phyloP scores from a whole-genome alignment of 2,797 vertebrate genomes.

The Discoglossus pictus region DNA sequence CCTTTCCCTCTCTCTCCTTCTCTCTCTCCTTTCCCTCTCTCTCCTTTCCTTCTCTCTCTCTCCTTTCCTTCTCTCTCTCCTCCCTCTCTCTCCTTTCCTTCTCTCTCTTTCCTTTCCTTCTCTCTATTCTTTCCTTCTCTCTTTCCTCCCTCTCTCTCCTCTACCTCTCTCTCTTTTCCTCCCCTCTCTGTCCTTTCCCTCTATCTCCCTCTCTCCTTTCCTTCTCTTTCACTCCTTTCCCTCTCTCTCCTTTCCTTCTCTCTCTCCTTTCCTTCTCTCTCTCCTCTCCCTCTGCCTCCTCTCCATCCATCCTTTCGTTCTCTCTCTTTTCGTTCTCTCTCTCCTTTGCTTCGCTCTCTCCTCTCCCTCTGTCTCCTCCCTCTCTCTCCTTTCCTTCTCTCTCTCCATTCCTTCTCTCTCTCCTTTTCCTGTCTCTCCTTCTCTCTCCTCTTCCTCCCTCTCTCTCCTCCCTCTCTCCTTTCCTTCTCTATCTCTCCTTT shows the following conservation, averaged over 20 bases:
- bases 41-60: background rate
- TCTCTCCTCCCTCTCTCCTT: too few relatives aligned
- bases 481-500: too few relatives aligned
- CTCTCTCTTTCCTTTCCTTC: background rate
- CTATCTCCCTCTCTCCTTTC: too few relatives aligned
- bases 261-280: background rate
- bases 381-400: too few relatives aligned
- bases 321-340: too few relatives aligned
- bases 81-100: background rate
- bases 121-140: background rate
- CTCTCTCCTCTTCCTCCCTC: background rate
- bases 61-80: background rate
- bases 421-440: too few relatives aligned
- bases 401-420: too few relatives aligned
- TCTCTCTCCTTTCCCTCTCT: background rate
- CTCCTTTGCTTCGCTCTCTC: background rate
- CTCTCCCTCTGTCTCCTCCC: too few relatives aligned
- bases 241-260: background rate
- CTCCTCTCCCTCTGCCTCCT: background rate
- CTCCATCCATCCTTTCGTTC: too few relatives aligned
- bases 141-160: too few relatives aligned
- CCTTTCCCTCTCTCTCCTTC: background rate
- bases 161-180: too few relatives aligned
- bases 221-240: background rate
- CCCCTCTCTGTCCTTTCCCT: too few relatives aligned